Percentiles rank a stretch among this genome's conserved stretches.
Evolutionary conservation across 2,888 invertebrate genomes (phyloP).

Genomic region (Phalera bucephala): DNA sequence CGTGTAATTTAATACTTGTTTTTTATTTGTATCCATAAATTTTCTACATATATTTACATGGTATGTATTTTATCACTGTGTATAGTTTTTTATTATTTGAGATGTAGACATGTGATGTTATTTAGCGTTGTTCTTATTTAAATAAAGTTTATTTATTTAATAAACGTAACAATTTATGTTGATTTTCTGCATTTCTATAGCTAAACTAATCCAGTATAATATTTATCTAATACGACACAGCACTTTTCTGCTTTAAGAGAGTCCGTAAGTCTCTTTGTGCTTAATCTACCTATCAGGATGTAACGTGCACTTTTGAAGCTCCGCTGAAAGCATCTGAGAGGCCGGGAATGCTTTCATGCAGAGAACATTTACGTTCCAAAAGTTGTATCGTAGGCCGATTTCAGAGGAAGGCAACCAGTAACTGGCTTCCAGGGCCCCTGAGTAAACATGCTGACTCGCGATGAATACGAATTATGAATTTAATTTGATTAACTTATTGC

Average conservation of each 20-base stretch:
- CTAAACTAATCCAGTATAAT: no score
- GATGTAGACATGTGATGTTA: no score
- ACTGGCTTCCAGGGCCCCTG: slow-evolving; percentile 9
- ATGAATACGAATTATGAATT: slow-evolving; percentile 49
- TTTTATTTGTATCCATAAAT: no score
- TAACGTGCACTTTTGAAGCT: slow-evolving; percentile 6
- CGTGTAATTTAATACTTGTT: no score
- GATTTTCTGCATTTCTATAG: no score
- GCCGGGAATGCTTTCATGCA: slow-evolving; percentile 12
- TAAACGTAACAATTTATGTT: no score
- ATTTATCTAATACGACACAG: background rate
- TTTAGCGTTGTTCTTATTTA: no score
- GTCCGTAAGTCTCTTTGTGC: slow-evolving; percentile 7
- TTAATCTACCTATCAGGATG: slow-evolving; percentile 10
- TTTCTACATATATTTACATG: no score
- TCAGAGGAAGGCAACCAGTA: slow-evolving; percentile 40
- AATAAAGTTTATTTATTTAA: no score
- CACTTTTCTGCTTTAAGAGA: slow-evolving; percentile 7
- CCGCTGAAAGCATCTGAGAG: slow-evolving; percentile 12
- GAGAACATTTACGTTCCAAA: slow-evolving; percentile 47
- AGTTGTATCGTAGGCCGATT: slow-evolving; percentile 50
- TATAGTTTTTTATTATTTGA: no score
- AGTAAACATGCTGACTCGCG: slow-evolving; percentile 48
- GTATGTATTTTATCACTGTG: no score
- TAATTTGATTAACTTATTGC: slow-evolving; percentile 51